Evolutionary conservation across 2,797 vertebrate species (phyloP), one percentile per base, ranked within the genome.

Genomic region (Esox lucius): DNA sequence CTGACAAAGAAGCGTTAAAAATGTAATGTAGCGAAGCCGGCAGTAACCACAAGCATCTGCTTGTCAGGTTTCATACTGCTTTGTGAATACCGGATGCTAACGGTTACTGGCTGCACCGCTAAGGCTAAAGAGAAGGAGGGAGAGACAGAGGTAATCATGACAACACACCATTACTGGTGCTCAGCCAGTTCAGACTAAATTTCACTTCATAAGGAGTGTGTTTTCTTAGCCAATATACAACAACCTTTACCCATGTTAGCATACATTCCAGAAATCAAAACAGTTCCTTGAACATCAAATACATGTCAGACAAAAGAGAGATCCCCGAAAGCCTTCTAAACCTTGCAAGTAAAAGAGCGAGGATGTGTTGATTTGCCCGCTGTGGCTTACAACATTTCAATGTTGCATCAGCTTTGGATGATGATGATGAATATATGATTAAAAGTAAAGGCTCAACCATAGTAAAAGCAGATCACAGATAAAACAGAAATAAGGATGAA

Each of bases 1-100:
- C 92, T 93, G 93, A 96, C 92, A 94, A 84, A 95, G 94, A 78
- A 85, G 91, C 93, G 92, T 76, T 85, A 88, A 77, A 72, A 39
- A 46, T 11, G 42, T 13, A 46, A 46, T 46, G 42, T 46, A 46
- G 42, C 42, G 2, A 12, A 46, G 12, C 42, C 9, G 42, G 42
- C 42, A 13, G 5, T 7, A 42, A 42, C 39, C 39, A 9, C 39
- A 46, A 46, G 42, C 42, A 46, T 46, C 12, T 46, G 42, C 9
- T 46, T 46, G 42, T 46, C 42, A 46, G 42, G 42, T 42, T 46
- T 46, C 12, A 46, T 46, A 4, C 42, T 46, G 42, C 9, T 46
- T 46, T 46, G 42, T 46, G 42, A 46, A 12, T 46, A 39, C 35
- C 35, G 35, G 35, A 39, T 39, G 35, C 1, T 39, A 11, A 46